phyloP scores from a whole-genome alignment of 2,888 invertebrate species.

The Augochlorella aurata region DNA sequence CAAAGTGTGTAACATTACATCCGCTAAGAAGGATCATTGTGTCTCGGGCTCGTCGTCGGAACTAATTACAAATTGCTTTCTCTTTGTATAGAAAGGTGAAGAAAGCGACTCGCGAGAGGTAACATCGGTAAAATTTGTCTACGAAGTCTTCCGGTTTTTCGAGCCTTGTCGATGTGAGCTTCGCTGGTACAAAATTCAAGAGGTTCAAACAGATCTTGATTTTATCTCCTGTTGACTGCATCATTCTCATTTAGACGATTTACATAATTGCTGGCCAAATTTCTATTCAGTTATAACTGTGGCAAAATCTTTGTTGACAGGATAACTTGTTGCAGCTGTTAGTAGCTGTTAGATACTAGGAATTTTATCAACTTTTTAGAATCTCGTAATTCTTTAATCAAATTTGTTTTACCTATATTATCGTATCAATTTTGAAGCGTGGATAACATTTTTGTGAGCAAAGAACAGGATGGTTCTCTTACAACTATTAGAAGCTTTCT shows the following conservation, averaged over 20 bases:
- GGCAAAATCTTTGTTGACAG: no score
- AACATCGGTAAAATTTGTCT: constrained; percentile 36
- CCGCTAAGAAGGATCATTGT: constrained; percentile 35
- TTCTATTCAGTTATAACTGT: background rate
- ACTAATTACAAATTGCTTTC: constrained; percentile 29
- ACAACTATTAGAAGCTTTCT: no score
- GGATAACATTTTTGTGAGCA: background rate
- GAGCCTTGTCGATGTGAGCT: constrained; percentile 66
- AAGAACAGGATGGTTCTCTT: no score
- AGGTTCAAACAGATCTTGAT: constrained; percentile 17
- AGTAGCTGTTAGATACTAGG: no score
- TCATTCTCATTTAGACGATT: background rate
- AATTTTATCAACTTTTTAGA: no score
- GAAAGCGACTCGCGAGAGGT: constrained; percentile 26
- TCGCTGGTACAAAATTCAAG: constrained; percentile 38
- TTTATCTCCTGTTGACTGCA: background rate
- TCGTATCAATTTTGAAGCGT: no score
- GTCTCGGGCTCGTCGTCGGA: constrained; percentile 15
- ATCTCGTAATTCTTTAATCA: no score
- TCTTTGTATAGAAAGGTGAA: constrained; percentile 10
- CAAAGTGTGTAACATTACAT: constrained; percentile 23
- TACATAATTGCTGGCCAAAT: constrained; percentile 10
- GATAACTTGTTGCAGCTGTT: no score
- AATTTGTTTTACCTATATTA: no score
- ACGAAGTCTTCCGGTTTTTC: constrained; percentile 47